Conservation (phyloP, 2,888 invertebrate species). For the Dryadula phaetusa region DNA sequence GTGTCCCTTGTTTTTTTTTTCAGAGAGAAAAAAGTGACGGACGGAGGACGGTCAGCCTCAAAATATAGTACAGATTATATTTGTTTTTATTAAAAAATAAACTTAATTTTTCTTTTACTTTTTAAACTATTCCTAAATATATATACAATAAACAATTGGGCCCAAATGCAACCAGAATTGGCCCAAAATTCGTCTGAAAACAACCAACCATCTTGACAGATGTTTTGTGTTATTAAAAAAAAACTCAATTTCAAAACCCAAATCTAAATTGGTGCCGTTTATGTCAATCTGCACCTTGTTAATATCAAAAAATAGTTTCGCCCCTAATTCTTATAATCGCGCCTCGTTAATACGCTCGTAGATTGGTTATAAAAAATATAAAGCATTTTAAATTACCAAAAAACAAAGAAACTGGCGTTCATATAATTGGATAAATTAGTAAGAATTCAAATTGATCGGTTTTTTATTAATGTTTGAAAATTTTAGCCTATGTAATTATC, state of each 20-base stretch:
- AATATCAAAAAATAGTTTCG: constrained; percentile 18
- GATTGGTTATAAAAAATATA: constrained; percentile 18
- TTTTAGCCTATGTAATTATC: too few relatives aligned
- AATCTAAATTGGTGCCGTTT: constrained; percentile 24
- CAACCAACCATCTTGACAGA: constrained; percentile 58
- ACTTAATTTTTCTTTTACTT: too few relatives aligned
- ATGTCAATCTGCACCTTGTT: constrained; percentile 41
- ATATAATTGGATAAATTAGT: constrained; percentile 11
- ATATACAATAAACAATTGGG: too few relatives aligned
- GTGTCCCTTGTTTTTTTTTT: too few relatives aligned
- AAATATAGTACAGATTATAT: too few relatives aligned
- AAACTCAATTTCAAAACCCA: constrained; percentile 24
- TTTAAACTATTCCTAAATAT: too few relatives aligned
- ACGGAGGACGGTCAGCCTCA: too few relatives aligned
- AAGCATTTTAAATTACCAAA: constrained; percentile 7
- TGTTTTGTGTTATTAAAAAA: constrained; percentile 50
- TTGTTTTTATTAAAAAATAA: too few relatives aligned
- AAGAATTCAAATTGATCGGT: neutral
- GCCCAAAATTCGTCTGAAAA: constrained; percentile 3
- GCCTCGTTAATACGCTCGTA: neutral
- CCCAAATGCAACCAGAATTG: constrained; percentile 4
- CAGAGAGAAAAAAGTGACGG: too few relatives aligned
- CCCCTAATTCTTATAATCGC: constrained; percentile 28
- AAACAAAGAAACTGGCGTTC: neutral
- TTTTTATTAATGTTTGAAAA: too few relatives aligned